Percentiles rank a stretch among this genome's conserved stretches.
Evolutionary conservation across 2,797 vertebrate species (phyloP).

Genomic region (Acanthurus leucopareius): DNA sequence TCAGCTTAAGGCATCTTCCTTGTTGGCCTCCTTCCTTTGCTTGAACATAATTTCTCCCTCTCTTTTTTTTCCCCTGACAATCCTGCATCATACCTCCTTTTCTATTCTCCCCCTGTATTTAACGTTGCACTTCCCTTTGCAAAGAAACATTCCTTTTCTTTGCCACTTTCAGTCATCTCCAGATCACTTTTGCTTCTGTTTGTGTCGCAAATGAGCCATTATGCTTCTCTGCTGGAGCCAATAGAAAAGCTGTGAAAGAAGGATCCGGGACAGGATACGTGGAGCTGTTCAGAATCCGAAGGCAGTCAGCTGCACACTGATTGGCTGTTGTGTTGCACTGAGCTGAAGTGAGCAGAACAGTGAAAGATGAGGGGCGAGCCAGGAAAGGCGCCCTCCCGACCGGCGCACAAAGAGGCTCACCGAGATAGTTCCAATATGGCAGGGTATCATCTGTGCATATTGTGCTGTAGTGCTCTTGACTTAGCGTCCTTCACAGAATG

Average conservation of each 20-base stretch:
- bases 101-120: background rate
- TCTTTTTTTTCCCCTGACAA: background rate
- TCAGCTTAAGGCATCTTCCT: background rate
- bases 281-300: constrained; percentile 40
- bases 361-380: constrained; percentile 49
- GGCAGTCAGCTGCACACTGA: constrained; percentile 59
- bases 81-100: background rate
- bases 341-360: constrained; percentile 53
- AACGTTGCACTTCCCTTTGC: constrained; percentile 15
- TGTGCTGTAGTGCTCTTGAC: constrained; percentile 75
- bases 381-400: constrained; percentile 61
- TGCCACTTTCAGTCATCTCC: constrained; percentile 35
- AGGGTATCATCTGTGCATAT: constrained; percentile 70
- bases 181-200: constrained; percentile 53
- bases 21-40: constrained; percentile 2
- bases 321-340: constrained; percentile 66
- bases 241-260: constrained; percentile 69
- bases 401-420: constrained; percentile 56
- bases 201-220: constrained; percentile 71
- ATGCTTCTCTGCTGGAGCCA: constrained; percentile 70
- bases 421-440: constrained; percentile 46
- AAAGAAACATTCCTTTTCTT: constrained; percentile 39
- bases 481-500: constrained; percentile 42
- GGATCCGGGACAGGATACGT: constrained; percentile 65
- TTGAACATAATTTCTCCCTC: constrained; percentile 7